A percentile compares a stretch with the other conserved stretches of the same genome.
Evolutionary conservation across 92 coral and sea anemone genomes (phyloP).

Genomic region (Micromussa lordhowensis): DNA sequence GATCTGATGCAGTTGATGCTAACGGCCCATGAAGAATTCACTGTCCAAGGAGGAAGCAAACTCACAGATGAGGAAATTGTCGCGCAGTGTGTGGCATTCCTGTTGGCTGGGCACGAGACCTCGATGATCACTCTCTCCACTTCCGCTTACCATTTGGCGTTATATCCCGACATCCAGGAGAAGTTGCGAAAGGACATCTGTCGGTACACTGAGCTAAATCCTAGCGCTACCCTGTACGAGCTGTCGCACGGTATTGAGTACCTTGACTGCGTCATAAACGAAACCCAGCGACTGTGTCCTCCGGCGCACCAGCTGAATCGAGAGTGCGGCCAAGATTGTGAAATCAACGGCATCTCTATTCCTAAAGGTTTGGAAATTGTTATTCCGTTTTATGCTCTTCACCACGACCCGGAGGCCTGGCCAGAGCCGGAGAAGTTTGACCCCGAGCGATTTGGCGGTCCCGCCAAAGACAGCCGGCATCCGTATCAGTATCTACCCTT

Average conservation of each 20-base stretch:
- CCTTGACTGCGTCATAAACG: conserved; percentile 75
- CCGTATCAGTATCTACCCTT: conserved; percentile 79
- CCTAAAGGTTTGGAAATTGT: conserved; percentile 60
- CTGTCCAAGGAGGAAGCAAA: conserved; percentile 58
- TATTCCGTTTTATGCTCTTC: conserved; percentile 64
- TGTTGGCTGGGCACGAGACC: conserved; percentile 56
- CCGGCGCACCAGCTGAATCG: conserved; percentile 68
- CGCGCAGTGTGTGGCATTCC: conserved; percentile 52
- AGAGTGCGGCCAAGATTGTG: conserved; percentile 49
- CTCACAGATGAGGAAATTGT: conserved; percentile 58
- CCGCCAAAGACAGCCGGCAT: conserved; percentile 74
- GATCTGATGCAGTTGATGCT: conserved; percentile 76
- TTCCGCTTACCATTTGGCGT: conserved; percentile 29
- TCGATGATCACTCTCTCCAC: conserved; percentile 41
- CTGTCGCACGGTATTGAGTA: conserved; percentile 67
- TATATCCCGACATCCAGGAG: conserved; percentile 39
- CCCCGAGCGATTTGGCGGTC: conserved; percentile 69
- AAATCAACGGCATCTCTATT: conserved; percentile 43
- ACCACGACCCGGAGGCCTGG: conserved; percentile 74
- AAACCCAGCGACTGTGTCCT: conserved; percentile 63
- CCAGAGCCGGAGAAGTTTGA: conserved; percentile 66
- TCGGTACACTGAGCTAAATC: conserved; percentile 19
- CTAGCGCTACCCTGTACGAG: conserved; percentile 62
- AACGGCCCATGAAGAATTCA: conserved; percentile 67
- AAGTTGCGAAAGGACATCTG: conserved; percentile 35